Evolutionary conservation across 2,888 invertebrate genomes (phyloP).

Genomic region (Andrena hattorfiana): DNA sequence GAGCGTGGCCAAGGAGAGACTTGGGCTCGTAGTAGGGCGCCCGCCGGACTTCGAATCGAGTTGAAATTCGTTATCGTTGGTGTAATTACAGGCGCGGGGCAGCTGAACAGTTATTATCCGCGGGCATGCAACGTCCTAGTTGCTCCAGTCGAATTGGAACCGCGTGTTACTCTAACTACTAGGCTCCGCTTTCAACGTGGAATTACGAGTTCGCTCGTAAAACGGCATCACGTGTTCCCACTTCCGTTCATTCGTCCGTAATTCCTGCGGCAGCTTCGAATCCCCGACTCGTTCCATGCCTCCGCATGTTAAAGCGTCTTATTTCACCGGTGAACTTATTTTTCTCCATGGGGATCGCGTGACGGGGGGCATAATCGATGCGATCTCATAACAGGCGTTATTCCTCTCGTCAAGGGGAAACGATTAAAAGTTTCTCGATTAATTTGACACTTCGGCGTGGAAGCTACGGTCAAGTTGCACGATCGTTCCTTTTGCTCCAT

Average conservation of each 20-base stretch:
- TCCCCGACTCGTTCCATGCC: slow-evolving; percentile 18
- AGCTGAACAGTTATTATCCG: slow-evolving; percentile 63
- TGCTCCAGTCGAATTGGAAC: slow-evolving; percentile 33
- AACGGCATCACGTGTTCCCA: slow-evolving; percentile 5
- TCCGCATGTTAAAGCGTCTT: slow-evolving; percentile 3
- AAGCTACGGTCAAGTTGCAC: neutral
- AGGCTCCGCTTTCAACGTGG: neutral
- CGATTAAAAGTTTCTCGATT: slow-evolving; percentile 5
- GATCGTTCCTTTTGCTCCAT: neutral
- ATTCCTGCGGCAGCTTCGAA: neutral
- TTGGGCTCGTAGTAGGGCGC: neutral
- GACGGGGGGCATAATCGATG: slow-evolving; percentile 25
- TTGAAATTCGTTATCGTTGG: slow-evolving; percentile 32
- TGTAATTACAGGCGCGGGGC: slow-evolving; percentile 26
- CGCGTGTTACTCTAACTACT: slow-evolving; percentile 16
- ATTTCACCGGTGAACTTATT: slow-evolving; percentile 47
- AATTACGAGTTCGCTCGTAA: slow-evolving; percentile 34
- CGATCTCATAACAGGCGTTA: slow-evolving; percentile 37
- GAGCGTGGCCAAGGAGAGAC: neutral
- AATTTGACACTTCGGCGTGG: neutral
- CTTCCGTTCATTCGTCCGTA: neutral
- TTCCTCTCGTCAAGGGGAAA: neutral
- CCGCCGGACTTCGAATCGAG: neutral
- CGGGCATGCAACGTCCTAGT: slow-evolving; percentile 60
- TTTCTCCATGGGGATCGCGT: slow-evolving; percentile 37